Base-by-base conservation (phyloP, 2,888 invertebrate genomes). In the Apodemia zela region DNA sequence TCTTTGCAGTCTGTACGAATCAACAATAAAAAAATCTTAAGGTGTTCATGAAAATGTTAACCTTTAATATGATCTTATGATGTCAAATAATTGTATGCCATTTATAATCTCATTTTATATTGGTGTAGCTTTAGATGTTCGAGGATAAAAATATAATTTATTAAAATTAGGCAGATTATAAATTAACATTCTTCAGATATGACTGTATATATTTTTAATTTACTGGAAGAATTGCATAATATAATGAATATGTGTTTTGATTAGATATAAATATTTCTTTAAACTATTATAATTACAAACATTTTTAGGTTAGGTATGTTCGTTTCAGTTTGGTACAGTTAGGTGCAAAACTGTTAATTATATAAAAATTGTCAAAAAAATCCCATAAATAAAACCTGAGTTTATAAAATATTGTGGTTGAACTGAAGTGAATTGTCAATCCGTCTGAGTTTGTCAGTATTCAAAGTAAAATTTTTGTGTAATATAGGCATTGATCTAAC, bases 321-420 rank as follows among this genome's bases (percentile, higher is more conserved):
- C 25, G 54, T 18, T 54, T 54, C 21, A 5, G 54, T 54, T 54
- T 54, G 25, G 54, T 54, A 54, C 13, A 21, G 21, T 25, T 54
- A 54, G 21, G 13, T 54, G 54, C 54, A 54, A 25, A 54, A 15
- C 6, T 54, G 25, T 11, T 54, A 18, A 8, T 18, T 18, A 29
- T 49, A 17, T 8, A 33, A 33, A 10, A 33, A 42, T 42, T 15
- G 3, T 0, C 35, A 35, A 35, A 10, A 35, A 35, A 35, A 35
- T 8, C 8, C 2, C 7, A 7, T 8, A 10, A 33, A 6, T 33
- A 7, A 33, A 33, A 8, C 7, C 6, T 35, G 35, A 35, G 7
- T 35, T 35, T 0, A 35, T 35, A 10, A 3, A 38, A 38, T 33
- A 38, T 15, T 38, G 11, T 38, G 13, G 3, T 38, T 38, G 13